Evolutionary conservation across 2,888 invertebrate species (phyloP), one percentile per base, ranked within the genome.

Genomic region (Dynastes maya): DNA sequence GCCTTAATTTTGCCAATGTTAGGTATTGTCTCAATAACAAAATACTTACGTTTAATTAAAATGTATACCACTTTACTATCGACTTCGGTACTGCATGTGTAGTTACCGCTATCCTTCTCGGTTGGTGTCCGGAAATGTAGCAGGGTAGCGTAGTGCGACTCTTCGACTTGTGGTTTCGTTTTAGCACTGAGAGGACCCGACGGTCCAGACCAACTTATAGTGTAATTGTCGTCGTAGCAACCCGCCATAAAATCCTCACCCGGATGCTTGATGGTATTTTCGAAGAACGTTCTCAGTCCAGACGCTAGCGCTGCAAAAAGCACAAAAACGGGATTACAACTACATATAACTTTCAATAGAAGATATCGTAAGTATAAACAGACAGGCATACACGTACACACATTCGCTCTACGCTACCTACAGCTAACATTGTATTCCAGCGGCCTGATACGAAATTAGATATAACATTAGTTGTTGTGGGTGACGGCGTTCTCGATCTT

Each of bases 21-120:
- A 53, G 22, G 2, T 45, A 45, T 53, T n/a, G 8, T 4, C 8
- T 53, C 29, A 70, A 70, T 27, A 27, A 45, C n/a, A 29, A 8
- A 13, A 5, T 45, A 78, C 81, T 82, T 83, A 86, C 87, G 84
- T 84, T 84, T 84, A 6, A 87, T 85, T 11, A 78, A 83, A 53
- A 87, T 83, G 29, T 82, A 80, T 78, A 86, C 86, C 16, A 80
- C 77, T 29, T 82, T 83, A 32, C 80, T 80, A 4, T 85, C 86
- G 85, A 91, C 90, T 82, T 88, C 90, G 78, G 91, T 91, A 81
- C 89, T 89, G 86, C 92, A 92, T 80, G 90, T 89, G 87, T 92
- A 92, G 83, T 89, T 90, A 80, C 92, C 92, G 80, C 90, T 89
- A 85, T 92, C 92, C 78, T 90, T 90, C 80, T 90, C 87, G 51